Evolutionary conservation across 2,888 invertebrate genomes (phyloP), one percentile per base, ranked within the genome.

Genomic region (Callosobruchus maculatus): DNA sequence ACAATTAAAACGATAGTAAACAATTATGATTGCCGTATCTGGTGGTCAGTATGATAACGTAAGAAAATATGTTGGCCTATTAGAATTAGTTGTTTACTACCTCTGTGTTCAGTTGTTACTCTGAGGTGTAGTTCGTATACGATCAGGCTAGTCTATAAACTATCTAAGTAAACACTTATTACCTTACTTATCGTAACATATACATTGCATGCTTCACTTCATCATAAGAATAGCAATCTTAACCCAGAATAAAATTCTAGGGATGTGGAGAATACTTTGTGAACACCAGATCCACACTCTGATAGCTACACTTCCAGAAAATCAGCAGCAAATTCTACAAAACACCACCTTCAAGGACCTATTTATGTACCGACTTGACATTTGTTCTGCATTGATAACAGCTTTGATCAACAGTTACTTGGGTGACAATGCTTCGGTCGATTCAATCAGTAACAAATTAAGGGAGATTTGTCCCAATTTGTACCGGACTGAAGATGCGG

Each of bases 401-500:
- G 92, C 94, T 71, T 88, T 99, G 20, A 95, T 99, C 72, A 94
- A 96, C 80, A 94, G 95, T 75, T 99, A 99, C 87, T 90, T 99
- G 21, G 94, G 94, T 74, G 99, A 99, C 85, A 97, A 97, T 85
- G 98, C 98, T 0, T 96, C 96, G 0, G 96, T 98, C 0, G 96
- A 97, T 84, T 93, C 95, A 0, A 96, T 99, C 77, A 98, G 97
- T 76, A 89, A 91, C 22, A 94, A 94, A 83, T 88, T 99, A 73
- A 90, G 98, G 70, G 94, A 97, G 82, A 91, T 96, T 0, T 99
- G 99, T 83, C 99, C 99, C 0, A 94, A 94, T 80, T 89, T 99
- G 26, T 99, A 98, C 85, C 93, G 95, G 78, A 93, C 93, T 82
- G 98, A 99, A 88, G 99, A 99, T 87, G 98, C 98, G 2, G 95